phyloP scores from a whole-genome alignment of 2,888 invertebrate species.

The Dynastes maya region DNA sequence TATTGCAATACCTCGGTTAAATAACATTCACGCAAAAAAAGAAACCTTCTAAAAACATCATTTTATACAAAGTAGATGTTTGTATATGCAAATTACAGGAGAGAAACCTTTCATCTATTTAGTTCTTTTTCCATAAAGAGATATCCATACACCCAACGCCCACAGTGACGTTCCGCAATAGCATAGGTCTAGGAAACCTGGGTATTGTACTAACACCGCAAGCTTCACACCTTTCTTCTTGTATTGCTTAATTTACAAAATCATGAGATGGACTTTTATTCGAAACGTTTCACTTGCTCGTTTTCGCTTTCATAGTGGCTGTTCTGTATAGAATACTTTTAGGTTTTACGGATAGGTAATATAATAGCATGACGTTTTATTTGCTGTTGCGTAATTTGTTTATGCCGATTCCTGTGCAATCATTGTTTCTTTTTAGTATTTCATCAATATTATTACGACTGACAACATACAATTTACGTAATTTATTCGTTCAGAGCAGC shows the following conservation, averaged over 20 bases:
- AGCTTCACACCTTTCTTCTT: constrained; percentile 22
- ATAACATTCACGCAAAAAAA: not conserved
- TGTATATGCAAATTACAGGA: constrained; percentile 7
- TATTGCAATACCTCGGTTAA: not conserved
- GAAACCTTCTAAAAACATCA: not conserved
- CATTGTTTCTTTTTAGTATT: constrained; percentile 8
- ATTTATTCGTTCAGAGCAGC: not conserved
- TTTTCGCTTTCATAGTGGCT: constrained; percentile 1
- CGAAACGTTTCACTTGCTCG: not conserved
- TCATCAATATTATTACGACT: constrained; percentile 17
- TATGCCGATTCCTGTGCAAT: not conserved
- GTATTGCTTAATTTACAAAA: constrained; percentile 19
- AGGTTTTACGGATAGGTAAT: not conserved
- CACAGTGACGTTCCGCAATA: not conserved
- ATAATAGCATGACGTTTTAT: not conserved
- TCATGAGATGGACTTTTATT: constrained; percentile 19
- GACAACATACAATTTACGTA: constrained; percentile 11
- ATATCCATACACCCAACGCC: constrained; percentile 5
- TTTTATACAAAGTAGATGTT: not conserved
- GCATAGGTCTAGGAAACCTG: too few relatives aligned
- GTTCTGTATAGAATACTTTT: constrained; percentile 5
- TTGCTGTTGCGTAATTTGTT: constrained; percentile 1
- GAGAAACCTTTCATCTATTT: constrained; percentile 6
- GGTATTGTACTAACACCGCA: not conserved
- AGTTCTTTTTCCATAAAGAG: constrained; percentile 10